Percentiles rank a stretch among this genome's conserved stretches.
Evolutionary conservation across 2,797 vertebrate species (phyloP).

Genomic region (Benthosema pterotum): DNA sequence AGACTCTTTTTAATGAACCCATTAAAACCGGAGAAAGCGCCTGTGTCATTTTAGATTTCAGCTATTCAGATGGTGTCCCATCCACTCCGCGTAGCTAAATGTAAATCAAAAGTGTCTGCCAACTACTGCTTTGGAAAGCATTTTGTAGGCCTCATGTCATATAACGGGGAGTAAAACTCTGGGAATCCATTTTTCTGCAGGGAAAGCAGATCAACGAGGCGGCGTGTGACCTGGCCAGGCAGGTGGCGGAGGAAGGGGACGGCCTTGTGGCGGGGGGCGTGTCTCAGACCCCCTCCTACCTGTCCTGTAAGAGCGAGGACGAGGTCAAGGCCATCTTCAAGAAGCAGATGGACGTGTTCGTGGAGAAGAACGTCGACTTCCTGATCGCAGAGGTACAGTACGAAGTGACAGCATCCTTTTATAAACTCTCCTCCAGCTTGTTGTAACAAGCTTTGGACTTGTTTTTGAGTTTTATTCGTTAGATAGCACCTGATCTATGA

Average conservation of each 20-base stretch:
- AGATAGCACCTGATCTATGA: too few relatives aligned
- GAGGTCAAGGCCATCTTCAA: slow-evolving; percentile 90
- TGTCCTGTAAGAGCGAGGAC: slow-evolving; percentile 90
- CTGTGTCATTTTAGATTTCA: too few relatives aligned
- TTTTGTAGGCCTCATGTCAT: too few relatives aligned
- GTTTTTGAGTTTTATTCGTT: neutral
- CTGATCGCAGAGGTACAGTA: slow-evolving; percentile 91
- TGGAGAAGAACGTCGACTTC: slow-evolving; percentile 92
- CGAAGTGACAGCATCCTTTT: too few relatives aligned
- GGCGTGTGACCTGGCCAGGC: slow-evolving; percentile 92
- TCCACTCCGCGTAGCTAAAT: too few relatives aligned
- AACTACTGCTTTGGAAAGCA: too few relatives aligned
- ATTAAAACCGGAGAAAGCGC: too few relatives aligned
- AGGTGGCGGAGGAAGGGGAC: slow-evolving; percentile 90
- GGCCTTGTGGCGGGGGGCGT: slow-evolving; percentile 95
- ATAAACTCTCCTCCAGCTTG: too few relatives aligned
- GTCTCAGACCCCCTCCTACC: slow-evolving; percentile 94
- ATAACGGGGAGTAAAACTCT: too few relatives aligned
- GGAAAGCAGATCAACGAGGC: slow-evolving; percentile 91
- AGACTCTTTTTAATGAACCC: too few relatives aligned
- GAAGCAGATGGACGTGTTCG: slow-evolving; percentile 91
- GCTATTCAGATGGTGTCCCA: too few relatives aligned
- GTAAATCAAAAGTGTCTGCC: too few relatives aligned
- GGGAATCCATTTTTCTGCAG: slow-evolving; percentile 59
- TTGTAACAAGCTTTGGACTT: neutral